Base-by-base conservation (phyloP, 2,113 vertebrate species). In the Hyla sarda region DNA sequence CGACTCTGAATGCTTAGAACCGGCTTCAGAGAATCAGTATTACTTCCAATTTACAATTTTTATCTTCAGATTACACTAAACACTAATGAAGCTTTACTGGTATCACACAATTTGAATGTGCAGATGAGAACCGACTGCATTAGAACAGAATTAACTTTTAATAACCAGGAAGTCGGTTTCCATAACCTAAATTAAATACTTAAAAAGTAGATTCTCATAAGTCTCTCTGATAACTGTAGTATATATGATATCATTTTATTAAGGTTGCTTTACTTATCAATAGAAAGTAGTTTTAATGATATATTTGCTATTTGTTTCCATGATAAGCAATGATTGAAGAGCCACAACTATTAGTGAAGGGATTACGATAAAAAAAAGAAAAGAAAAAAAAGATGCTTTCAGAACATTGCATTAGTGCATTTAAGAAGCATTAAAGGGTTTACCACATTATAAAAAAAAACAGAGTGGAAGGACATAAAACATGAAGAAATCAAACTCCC, bases 41-140 rank as follows among this genome's bases (percentile, higher is more conserved):
- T 76, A 52, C 17, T 11, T 48, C 32, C 25, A 50, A 47, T 50
- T 62, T 60, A 54, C 52, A 75, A 47, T 58, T 75, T 60, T n/a
- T 76, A 47, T 77, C 10, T 50, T 52, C 52, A 34, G 19, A 67
- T 52, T 30, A 50, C 28, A 85, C 45, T 62, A 73, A 67, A 76
- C 34, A 77, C 73, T 85, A 85, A 85, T 65, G 41, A 85, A 74
- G 28, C 58, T 32, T 85, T 37, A 48, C 56, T 85, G 28, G 32
- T 56, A 73, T 65, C 37, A 67, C 28, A 52, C 56, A 50, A n/a
- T 50, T 28, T 34, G 41, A 41, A 77, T 67, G 41, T 65, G 72
- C 41, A 85, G 52, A 85, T 77, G 41, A 77, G 21, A 77, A 77
- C 9, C 25, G 2, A 77, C 50, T 50, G 8, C 58, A 62, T 67